Percentiles rank a stretch among this genome's conserved stretches.
Conservation (phyloP, 2,797 vertebrate genomes). For the Coregonus sp. region DNA sequence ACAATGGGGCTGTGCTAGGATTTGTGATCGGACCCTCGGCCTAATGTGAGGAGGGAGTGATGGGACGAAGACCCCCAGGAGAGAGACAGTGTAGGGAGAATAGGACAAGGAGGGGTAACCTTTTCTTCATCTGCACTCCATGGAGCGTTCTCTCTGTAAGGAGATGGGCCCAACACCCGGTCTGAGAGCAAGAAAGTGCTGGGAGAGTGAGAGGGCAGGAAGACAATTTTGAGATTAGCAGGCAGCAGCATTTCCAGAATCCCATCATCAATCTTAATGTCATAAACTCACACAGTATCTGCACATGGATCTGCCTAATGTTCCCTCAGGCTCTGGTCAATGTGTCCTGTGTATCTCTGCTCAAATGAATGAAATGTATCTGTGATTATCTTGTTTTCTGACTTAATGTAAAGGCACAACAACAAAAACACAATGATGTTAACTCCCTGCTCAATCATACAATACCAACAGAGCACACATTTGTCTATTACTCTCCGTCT, state of each 20-base stretch:
- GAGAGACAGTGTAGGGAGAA: conserved; percentile 5
- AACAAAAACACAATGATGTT: not conserved
- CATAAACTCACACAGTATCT: conserved; percentile 20
- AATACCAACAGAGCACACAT: conserved; percentile 7
- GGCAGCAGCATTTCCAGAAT: conserved; percentile 32
- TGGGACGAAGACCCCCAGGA: conserved; percentile 3
- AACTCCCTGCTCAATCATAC: not conserved
- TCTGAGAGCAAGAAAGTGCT: not conserved
- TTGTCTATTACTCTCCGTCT: conserved; percentile 27
- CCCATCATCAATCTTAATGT: conserved; percentile 21
- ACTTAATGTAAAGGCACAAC: conserved; percentile 24
- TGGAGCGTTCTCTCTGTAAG: not conserved
- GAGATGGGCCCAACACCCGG: not conserved
- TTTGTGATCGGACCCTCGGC: conserved; percentile 37
- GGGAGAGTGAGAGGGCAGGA: conserved; percentile 28
- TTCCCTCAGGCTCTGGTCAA: conserved; percentile 1
- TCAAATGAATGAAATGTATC: conserved; percentile 40
- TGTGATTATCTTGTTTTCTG: conserved; percentile 44
- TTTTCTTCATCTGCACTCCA: conserved; percentile 7
- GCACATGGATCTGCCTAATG: conserved; percentile 33
- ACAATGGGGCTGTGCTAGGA: conserved; percentile 41
- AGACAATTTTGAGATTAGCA: conserved; percentile 10
- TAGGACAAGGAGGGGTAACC: not conserved
- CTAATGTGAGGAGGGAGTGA: conserved; percentile 8
- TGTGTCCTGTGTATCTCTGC: conserved; percentile 25